phyloP scores from a whole-genome alignment of 2,113 vertebrate genomes.

The Nestor notabilis region DNA sequence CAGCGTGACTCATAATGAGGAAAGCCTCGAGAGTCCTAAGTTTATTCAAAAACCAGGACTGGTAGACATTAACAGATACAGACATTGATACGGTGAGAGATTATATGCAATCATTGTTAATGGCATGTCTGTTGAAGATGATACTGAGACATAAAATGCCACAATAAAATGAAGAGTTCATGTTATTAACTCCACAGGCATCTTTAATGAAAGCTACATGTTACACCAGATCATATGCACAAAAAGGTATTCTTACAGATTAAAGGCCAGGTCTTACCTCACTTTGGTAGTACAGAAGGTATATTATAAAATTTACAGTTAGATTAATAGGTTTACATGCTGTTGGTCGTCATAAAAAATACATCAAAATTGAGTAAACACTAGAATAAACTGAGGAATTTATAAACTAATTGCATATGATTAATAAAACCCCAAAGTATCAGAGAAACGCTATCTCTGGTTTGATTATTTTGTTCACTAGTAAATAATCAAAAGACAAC shows the following conservation, averaged over 20 bases:
- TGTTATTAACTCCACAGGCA: background rate
- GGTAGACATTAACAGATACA: background rate
- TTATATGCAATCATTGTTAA: background rate
- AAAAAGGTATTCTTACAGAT: background rate
- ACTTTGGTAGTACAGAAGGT: background rate
- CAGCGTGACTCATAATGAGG: background rate
- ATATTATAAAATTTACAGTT: background rate
- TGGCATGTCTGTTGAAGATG: background rate
- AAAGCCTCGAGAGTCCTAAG: background rate
- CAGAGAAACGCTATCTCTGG: background rate
- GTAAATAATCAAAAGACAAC: background rate
- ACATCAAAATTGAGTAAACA: background rate
- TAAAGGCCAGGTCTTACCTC: background rate
- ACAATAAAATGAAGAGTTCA: background rate
- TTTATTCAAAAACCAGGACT: background rate
- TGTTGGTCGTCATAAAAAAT: background rate
- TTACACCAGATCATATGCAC: background rate
- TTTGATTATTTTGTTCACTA: background rate
- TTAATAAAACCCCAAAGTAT: background rate
- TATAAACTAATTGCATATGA: background rate
- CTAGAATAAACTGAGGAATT: background rate
- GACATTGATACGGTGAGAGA: background rate
- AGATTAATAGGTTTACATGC: background rate
- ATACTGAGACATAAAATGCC: background rate
- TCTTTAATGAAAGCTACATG: background rate